Evolutionary conservation across 2,888 invertebrate genomes (phyloP), one percentile per base, ranked within the genome.

Genomic region (Drosophila mimica): DNA sequence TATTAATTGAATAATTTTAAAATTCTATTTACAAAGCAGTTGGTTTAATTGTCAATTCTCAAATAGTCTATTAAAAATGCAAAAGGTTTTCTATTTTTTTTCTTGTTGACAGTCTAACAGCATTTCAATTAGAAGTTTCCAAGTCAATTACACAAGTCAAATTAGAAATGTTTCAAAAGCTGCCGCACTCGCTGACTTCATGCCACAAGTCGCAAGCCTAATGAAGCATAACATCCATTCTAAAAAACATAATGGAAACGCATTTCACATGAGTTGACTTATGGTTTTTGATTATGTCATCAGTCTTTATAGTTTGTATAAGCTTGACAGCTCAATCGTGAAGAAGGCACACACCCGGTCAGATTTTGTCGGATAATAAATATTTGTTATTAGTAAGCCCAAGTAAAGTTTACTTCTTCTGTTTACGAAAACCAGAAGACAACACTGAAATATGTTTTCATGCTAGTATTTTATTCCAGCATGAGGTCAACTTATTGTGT

Each of bases 121-220:
- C 46, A 49, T 71, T 88, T 85, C 69, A 74, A 85, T 85, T 88
- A 79, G 51, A 85, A 88, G 62, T 88, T 82, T 36, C 4, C 58
- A 79, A 71, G 38, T 52, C 63, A 85, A 70, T 85, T 79, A 49
- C 25, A 28, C 62, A 74, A 79, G 68, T 40, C 63, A 74, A 63
- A 69, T 71, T 84, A 74, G 56, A 63, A 70, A 73, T 68, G 61
- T 62, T 60, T 57, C 43, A 51, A 49, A 59, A 49, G 20, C 36
- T 72, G 52, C 56, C 40, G 52, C 54, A 46, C 28, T 40, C 28
- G 13, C 17, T 60, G 20, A 46, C 15, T 57, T 43, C 20, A 67
- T 64, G 54, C 57, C 25, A 5, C 52, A 53, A 25, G 52, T 33
- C 28, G 4, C 15, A n/a, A 43, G 43, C 13, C 30, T 51, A 74